Base-by-base conservation (phyloP, 2,888 invertebrate genomes). In the Oasisia sp. region DNA sequence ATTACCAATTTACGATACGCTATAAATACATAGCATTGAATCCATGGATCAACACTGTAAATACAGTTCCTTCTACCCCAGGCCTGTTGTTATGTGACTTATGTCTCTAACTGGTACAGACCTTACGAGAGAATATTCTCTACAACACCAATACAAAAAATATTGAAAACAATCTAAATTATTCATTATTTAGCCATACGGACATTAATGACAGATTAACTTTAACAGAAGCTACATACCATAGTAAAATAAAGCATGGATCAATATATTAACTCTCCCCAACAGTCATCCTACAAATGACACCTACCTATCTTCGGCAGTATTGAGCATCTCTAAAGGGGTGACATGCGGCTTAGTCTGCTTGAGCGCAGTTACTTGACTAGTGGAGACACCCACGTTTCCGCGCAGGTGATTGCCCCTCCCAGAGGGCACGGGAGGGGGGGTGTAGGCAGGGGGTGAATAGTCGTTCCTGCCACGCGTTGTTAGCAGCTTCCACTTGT, bases 401-500 rank as follows among this genome's bases (percentile, higher is more conserved):
- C 91, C 32, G 45, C 8, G 45, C 45, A 27, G 44, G 44, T 50
- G 44, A 32, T n/a, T n/a, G 19, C 91, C 50, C 44, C 89, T 32
- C 91, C 89, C 74, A 14, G 12, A 89, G 38, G 91, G 89, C 50
- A 90, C 32, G 91, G 74, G 32, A 8, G 90, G 93, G 74, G 93
- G 93, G 92, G 94, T 93, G 93, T 94, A 92, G 93, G 93, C 74
- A 74, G 74, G 91, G 93, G 94, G 93, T 91, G 91, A 32, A 89
- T 90, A 90, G 32, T 91, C n/a, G 93, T 92, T 90, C 93, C 91
- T 92, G 92, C 44, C 74, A 9, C 27, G 90, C n/a, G 32, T 56
- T n/a, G 74, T 32, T 44, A 44, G 44, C 44, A 92, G 93, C 93
- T 95, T 95, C 93, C 95, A 95, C 19, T 95, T 94, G 93, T 95